phyloP scores from a whole-genome alignment of 2,888 invertebrate genomes.

The Phaonia tiefii region DNA sequence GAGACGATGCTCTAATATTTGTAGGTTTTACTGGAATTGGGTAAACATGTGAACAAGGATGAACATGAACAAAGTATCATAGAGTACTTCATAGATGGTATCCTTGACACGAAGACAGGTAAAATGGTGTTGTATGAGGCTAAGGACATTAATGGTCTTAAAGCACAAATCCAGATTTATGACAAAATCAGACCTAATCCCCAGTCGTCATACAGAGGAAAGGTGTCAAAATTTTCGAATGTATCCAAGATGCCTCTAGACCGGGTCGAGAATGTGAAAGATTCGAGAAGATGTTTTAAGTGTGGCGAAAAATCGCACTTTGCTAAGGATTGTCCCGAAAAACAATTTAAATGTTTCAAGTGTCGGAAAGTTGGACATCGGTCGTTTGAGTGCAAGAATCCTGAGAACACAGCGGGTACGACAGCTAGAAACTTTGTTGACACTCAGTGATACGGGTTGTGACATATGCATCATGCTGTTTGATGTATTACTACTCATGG shows the following conservation, averaged over 20 bases:
- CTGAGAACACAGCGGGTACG: background rate
- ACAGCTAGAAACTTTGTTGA: background rate
- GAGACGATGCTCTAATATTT: constrained; percentile 52
- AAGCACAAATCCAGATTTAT: no score
- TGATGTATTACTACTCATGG: background rate
- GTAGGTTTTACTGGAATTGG: constrained; percentile 56
- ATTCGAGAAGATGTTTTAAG: constrained; percentile 40
- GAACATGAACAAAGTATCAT: constrained; percentile 47
- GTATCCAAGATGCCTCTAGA: no score
- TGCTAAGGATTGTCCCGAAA: background rate
- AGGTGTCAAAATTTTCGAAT: no score
- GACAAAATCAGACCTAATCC: no score
- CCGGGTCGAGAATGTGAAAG: no score
- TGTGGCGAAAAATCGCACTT: constrained; percentile 9
- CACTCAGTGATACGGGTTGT: background rate
- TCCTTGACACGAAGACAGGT: no score
- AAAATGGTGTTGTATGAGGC: no score
- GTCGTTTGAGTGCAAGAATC: background rate
- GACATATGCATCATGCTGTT: background rate
- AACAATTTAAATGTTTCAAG: constrained; percentile 21
- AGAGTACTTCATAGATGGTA: no score
- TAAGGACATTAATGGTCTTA: no score
- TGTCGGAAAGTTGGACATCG: constrained; percentile 20
- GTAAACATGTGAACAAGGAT: constrained; percentile 49
- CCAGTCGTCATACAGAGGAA: no score